Percentiles rank a stretch among this genome's conserved stretches.
Evolutionary conservation across 2,113 vertebrate genomes (phyloP).

Genomic region (Hydrolagus affinis): DNA sequence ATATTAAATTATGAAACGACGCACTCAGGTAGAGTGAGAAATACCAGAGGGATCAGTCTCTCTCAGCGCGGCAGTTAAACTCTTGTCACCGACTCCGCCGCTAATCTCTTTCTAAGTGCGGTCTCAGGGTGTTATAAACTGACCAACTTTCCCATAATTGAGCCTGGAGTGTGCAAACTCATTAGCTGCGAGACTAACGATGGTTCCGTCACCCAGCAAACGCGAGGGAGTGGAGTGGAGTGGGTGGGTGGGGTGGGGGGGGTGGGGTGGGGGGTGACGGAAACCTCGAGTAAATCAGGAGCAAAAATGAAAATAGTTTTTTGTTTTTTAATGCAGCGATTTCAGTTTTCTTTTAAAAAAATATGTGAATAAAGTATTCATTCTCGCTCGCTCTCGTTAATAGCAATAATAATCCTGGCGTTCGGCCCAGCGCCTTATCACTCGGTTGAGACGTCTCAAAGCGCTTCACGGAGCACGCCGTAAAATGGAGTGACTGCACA

Average conservation of each 20-base stretch:
- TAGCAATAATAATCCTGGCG: too few relatives aligned
- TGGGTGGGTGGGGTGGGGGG: background rate
- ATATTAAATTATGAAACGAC: background rate
- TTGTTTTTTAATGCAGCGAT: too few relatives aligned
- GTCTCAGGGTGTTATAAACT: background rate
- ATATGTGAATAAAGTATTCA: too few relatives aligned
- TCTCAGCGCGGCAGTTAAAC: background rate
- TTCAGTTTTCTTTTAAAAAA: too few relatives aligned
- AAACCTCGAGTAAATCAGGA: too few relatives aligned
- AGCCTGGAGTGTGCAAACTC: background rate
- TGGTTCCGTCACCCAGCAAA: background rate
- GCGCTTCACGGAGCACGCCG: too few relatives aligned
- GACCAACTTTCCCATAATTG: background rate
- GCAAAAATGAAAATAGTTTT: too few relatives aligned
- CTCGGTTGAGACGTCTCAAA: too few relatives aligned
- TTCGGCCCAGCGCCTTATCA: too few relatives aligned
- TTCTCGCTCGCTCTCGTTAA: too few relatives aligned
- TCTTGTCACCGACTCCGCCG: background rate
- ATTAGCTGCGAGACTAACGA: background rate
- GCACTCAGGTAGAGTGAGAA: background rate
- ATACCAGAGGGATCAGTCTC: background rate
- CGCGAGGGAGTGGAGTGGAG: background rate
- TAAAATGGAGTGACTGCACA: too few relatives aligned
- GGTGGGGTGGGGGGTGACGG: background rate
- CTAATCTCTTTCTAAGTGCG: background rate